Conservation (phyloP, 2,113 vertebrate genomes). For the Silurus meridionalis region DNA sequence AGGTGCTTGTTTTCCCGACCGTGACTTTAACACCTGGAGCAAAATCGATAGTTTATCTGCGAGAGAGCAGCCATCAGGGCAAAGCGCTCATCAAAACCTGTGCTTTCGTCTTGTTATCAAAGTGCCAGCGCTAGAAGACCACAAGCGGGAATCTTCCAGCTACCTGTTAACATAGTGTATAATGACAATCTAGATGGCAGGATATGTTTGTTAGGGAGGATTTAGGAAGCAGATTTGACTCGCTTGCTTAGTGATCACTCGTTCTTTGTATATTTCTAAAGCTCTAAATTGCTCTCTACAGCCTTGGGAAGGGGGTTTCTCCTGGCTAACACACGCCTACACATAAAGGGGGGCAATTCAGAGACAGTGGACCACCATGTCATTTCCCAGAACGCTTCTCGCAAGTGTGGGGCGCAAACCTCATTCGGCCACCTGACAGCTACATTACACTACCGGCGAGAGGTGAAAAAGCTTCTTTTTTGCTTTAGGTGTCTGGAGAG, state of each 20-base stretch:
- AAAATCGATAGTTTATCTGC: constrained; percentile 55
- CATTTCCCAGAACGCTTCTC: neutral
- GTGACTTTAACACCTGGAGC: constrained; percentile 39
- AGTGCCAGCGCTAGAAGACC: constrained; percentile 12
- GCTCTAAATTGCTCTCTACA: too few relatives aligned
- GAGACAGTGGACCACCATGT: neutral
- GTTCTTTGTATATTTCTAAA: too few relatives aligned
- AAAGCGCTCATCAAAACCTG: constrained; percentile 20
- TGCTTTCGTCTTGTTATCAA: constrained; percentile 39
- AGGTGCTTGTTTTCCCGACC: constrained; percentile 34
- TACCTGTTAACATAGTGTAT: neutral
- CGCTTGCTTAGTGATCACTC: too few relatives aligned
- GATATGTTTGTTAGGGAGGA: too few relatives aligned
- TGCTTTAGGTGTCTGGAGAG: constrained; percentile 54
- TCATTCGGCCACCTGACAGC: constrained; percentile 74
- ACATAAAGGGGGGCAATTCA: neutral
- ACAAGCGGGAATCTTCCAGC: neutral
- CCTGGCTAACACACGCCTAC: neutral
- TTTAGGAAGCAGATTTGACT: too few relatives aligned
- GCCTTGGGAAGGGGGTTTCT: too few relatives aligned
- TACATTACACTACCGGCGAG: constrained; percentile 75
- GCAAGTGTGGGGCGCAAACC: constrained; percentile 10
- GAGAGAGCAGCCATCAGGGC: constrained; percentile 3
- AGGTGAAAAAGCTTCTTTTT: constrained; percentile 57
- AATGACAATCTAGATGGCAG: too few relatives aligned